Evolutionary conservation across 1,140 invertebrate species (phyloP).

Genomic region (Cyrtorhinus lividipennis): DNA sequence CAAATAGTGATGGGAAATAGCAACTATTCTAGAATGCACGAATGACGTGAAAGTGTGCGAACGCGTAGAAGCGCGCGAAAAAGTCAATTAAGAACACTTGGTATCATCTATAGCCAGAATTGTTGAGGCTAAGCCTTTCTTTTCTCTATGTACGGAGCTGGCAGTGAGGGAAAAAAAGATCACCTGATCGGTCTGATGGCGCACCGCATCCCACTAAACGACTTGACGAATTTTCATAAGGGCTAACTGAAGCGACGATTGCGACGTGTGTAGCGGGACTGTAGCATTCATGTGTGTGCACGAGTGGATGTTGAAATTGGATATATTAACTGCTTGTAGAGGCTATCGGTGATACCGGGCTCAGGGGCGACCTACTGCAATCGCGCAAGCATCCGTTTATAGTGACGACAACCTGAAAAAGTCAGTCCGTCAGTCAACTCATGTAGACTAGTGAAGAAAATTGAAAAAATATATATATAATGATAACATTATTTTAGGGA

Average conservation of each 20-base stretch:
- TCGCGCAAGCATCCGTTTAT: constrained; percentile 76
- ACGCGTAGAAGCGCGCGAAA: not conserved
- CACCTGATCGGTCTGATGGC: not conserved
- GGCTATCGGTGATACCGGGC: constrained; percentile 65
- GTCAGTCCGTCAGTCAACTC: too few species aligned
- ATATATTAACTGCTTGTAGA: constrained; percentile 68
- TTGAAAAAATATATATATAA: too few species aligned
- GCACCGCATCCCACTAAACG: not conserved
- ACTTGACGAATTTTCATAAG: not conserved
- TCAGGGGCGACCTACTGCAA: constrained; percentile 64
- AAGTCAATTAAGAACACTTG: constrained; percentile 2
- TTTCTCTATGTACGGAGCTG: constrained; percentile 1
- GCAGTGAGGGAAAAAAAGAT: not conserved
- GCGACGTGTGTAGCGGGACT: constrained; percentile 12
- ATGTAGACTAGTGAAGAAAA: too few species aligned
- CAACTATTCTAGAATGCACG: constrained; percentile 16
- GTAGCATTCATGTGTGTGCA: constrained; percentile 14
- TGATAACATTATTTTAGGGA: too few species aligned
- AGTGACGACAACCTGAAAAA: constrained; percentile 54
- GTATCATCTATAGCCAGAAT: constrained; percentile 1
- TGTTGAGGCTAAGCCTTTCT: not conserved
- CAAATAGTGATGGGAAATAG: constrained; percentile 15
- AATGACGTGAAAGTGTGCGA: constrained; percentile 7
- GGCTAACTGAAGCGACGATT: constrained; percentile 18
- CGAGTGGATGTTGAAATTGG: constrained; percentile 11